These are phyloP conservation scores for Morpho deidamia DNA, from an alignment of 2,888 invertebrate genomes.

Conservation along the genomic window DNA sequence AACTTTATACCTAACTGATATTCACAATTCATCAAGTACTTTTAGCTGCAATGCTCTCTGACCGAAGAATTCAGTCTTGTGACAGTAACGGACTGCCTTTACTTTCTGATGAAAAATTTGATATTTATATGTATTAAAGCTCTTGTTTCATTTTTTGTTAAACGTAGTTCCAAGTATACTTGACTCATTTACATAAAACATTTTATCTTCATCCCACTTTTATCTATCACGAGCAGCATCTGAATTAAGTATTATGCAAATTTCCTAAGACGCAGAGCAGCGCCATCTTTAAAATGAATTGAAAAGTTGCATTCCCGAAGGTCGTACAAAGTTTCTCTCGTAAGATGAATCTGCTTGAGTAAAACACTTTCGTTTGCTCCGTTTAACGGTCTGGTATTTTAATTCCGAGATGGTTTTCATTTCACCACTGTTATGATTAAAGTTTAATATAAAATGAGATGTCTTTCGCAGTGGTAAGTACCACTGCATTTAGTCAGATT, in stretches of 20 bases:
- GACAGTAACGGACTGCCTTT: too few species aligned
- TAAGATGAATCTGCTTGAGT: slow-evolving; percentile 63
- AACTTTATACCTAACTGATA: too few species aligned
- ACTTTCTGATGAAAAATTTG: too few species aligned
- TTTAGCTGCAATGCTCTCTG: too few species aligned
- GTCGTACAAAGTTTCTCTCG: slow-evolving; percentile 70
- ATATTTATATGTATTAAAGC: neutral
- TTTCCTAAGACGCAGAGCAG: slow-evolving; percentile 57
- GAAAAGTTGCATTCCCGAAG: slow-evolving; percentile 69
- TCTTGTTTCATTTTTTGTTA: neutral
- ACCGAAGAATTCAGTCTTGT: too few species aligned
- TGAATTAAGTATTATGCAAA: slow-evolving; percentile 57
- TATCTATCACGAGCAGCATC: slow-evolving; percentile 14
- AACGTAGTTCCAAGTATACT: neutral
- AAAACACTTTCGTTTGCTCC: slow-evolving; percentile 66
- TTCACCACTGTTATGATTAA: slow-evolving; percentile 13
- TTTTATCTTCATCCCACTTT: slow-evolving; percentile 5
- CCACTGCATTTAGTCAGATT: too few species aligned
- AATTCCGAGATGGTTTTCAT: slow-evolving; percentile 14
- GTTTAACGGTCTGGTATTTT: slow-evolving; percentile 29
- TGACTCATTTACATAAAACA: neutral
- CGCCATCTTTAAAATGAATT: slow-evolving; percentile 54
- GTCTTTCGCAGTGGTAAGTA: neutral
- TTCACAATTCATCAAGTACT: too few species aligned
- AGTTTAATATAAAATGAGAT: neutral